Conservation (phyloP, 2,113 vertebrate species). For the Candoia aspera region DNA sequence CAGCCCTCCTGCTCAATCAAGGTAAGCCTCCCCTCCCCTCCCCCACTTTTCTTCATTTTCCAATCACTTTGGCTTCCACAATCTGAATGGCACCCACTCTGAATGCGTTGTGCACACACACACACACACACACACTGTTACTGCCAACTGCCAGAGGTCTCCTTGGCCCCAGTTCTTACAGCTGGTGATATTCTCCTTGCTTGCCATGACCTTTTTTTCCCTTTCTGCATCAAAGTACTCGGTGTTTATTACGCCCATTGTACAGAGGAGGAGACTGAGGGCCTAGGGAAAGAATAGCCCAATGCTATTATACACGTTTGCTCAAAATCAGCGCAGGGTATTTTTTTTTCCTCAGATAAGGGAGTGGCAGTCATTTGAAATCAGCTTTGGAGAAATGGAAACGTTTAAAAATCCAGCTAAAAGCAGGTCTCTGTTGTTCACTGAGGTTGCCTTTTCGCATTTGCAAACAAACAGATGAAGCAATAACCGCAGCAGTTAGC, state of each 20-base stretch:
- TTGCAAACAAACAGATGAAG: not conserved
- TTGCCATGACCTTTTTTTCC: not conserved
- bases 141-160: too few species aligned
- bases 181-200: not conserved
- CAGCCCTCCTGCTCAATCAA: slow-evolving; percentile 77
- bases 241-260: not conserved
- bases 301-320: not conserved
- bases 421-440: too few species aligned
- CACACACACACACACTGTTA: not conserved
- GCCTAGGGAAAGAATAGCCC: not conserved
- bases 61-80: not conserved
- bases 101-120: not conserved
- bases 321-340: not conserved
- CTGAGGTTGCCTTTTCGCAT: not conserved
- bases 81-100: not conserved
- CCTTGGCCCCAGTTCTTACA: too few species aligned
- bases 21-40: slow-evolving; percentile 73
- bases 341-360: too few species aligned
- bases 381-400: too few species aligned
- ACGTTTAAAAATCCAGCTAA: not conserved
- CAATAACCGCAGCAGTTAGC: too few species aligned
- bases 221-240: not conserved
- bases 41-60: too few species aligned
- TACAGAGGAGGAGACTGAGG: not conserved
- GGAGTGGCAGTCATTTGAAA: not conserved